phyloP scores from a whole-genome alignment of 2,797 vertebrate genomes.

The Aphelocoma californica region DNA sequence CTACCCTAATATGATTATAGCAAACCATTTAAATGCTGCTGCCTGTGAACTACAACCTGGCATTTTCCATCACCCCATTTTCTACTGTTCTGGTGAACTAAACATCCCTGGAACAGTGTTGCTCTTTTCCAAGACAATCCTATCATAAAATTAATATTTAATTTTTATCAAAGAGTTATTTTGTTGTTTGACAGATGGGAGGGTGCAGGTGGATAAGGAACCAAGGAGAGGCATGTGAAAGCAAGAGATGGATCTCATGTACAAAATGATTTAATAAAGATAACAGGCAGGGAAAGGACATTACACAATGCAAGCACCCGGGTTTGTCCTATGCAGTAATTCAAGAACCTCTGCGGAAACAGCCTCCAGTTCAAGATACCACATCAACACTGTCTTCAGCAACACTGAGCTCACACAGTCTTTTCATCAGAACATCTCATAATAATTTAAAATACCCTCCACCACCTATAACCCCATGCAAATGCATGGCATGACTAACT shows the following conservation, averaged over 20 bases:
- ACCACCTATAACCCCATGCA: not conserved
- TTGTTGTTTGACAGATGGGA: not conserved
- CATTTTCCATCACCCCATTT: conserved; percentile 57
- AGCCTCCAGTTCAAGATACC: not conserved
- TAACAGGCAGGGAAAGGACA: not conserved
- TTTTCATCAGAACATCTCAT: not conserved
- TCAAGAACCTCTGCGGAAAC: not conserved
- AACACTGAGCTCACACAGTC: not conserved
- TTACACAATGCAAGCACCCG: not conserved
- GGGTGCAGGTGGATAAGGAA: not conserved
- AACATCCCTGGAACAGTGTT: not conserved
- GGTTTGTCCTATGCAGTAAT: conserved; percentile 31
- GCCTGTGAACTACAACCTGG: conserved; percentile 59
- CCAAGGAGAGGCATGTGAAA: not conserved
- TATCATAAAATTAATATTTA: not conserved
- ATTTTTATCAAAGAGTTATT: not conserved
- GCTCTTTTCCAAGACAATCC: not conserved
- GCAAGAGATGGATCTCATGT: not conserved
- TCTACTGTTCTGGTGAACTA: not conserved
- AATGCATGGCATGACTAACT: not conserved
- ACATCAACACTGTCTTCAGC: not conserved
- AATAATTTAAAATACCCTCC: not conserved
- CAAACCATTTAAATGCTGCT: conserved; percentile 65
- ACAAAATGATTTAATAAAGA: conserved; percentile 29
- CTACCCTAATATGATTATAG: conserved; percentile 69